These are phyloP conservation scores for Empis livida DNA, from an alignment of 2,888 invertebrate genomes.

Conservation along the genomic window DNA sequence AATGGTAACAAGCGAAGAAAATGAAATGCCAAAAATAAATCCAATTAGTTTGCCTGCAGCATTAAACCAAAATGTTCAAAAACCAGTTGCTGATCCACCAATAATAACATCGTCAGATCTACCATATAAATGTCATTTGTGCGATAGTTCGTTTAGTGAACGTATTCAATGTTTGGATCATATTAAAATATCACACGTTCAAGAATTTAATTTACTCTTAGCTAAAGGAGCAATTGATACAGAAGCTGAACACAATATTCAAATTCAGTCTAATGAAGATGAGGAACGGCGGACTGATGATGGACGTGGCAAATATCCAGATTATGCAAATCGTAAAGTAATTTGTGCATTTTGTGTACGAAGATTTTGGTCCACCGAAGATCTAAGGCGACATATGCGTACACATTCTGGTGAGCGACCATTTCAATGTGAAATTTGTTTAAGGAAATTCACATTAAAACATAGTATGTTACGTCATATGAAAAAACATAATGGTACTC, in stretches of 20 bases:
- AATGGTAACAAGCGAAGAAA: slow-evolving; percentile 2
- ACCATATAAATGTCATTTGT: slow-evolving; percentile 86
- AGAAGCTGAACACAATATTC: slow-evolving; percentile 33
- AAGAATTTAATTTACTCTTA: slow-evolving; percentile 70
- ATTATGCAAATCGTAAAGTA: slow-evolving; percentile 76
- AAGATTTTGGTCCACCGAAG: slow-evolving; percentile 91
- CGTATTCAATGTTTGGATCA: slow-evolving; percentile 71
- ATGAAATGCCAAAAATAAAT: slow-evolving; percentile 17
- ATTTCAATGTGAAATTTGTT: slow-evolving; percentile 81
- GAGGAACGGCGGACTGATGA: slow-evolving; percentile 48
- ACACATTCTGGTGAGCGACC: slow-evolving; percentile 88
- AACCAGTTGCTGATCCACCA: slow-evolving; percentile 22
- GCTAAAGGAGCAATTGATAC: slow-evolving; percentile 64
- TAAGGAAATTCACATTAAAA: slow-evolving; percentile 78
- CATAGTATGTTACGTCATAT: slow-evolving; percentile 90
- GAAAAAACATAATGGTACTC: slow-evolving; percentile 68
- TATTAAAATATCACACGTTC: slow-evolving; percentile 57
- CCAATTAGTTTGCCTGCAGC: slow-evolving; percentile 17
- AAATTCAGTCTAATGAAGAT: slow-evolving; percentile 32
- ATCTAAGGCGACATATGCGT: slow-evolving; percentile 83
- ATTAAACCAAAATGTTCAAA: slow-evolving; percentile 15
- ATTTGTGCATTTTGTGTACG: slow-evolving; percentile 88
- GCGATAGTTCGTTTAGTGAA: slow-evolving; percentile 73
- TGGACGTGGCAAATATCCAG: slow-evolving; percentile 68
- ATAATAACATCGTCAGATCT: slow-evolving; percentile 44